These are phyloP conservation scores for Matsumyia berberina DNA, from an alignment of 2,888 invertebrate genomes.

Conservation along the genomic window DNA sequence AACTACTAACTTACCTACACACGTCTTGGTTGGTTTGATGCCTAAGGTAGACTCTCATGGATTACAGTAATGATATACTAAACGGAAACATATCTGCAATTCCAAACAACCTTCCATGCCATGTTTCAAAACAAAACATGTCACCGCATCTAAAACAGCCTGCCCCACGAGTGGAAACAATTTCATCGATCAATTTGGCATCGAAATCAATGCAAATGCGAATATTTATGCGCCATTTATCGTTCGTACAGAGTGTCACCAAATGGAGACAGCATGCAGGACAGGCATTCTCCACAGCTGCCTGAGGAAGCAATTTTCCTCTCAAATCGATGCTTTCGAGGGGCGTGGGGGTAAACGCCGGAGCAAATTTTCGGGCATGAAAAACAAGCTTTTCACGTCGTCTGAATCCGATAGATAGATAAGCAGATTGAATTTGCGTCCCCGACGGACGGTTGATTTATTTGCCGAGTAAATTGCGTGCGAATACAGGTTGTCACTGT, in stretches of 20 bases:
- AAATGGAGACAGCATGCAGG: conserved; percentile 30
- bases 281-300: conserved; percentile 30
- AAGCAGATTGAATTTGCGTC: conserved; percentile 13
- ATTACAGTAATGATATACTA: background rate
- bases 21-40: no score
- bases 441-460: no score
- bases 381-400: conserved; percentile 7
- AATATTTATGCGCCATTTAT: conserved; percentile 41
- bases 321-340: conserved; percentile 27
- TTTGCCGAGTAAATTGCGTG: no score
- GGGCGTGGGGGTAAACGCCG: background rate
- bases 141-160: background rate
- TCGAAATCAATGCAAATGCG: conserved; percentile 42
- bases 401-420: conserved; percentile 1
- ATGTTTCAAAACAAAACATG: conserved; percentile 20
- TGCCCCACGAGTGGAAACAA: background rate
- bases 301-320: conserved; percentile 15
- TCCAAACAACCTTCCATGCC: background rate
- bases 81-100: background rate
- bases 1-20: no score
- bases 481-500: no score
- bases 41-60: no score
- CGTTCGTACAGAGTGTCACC: conserved; percentile 38
- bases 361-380: conserved; percentile 6
- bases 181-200: conserved; percentile 18